Evolutionary conservation across 1,140 invertebrate species (phyloP), one percentile per base, ranked within the genome.

Genomic region (Formica selysi): DNA sequence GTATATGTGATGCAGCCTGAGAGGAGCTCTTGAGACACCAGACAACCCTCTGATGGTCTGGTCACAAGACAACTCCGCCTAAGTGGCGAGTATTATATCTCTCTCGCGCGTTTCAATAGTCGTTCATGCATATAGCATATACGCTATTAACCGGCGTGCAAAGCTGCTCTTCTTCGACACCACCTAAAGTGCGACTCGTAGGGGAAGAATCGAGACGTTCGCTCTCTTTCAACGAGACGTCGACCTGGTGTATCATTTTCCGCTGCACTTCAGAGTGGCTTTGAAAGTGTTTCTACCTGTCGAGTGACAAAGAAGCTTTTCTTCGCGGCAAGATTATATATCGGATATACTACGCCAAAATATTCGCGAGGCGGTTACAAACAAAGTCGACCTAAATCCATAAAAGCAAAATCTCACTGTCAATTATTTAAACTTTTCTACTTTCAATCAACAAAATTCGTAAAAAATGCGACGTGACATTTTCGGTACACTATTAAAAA

Each of bases 11-110:
- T 90, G 85, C 78, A 90, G 67, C 68, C 79, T 74, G 70, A 90
- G 90, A 93, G 90, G 88, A 68, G 87, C 91, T 90, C 93, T 93
- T 87, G 92, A 93, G 90, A 93, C 91, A 91, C 85, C 91, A 93
- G 91, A 93, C 92, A 92, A 91, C 90, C 91, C 85, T 90, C 64
- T 79, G 88, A 76, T 86, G 89, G 90, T 93, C 91, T 93, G 89
- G 90, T 91, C 91, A 92, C 89, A 92, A 91, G 87, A 83, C 90
- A 90, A 91, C 86, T 89, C 86, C 80, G 85, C 85, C 86, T 92
- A 92, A 93, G 92, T 91, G 86, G 80, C 81, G 89, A 90, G 92
- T 91, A 92, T 93, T 92, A 93, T 92, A 87, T 92, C 92, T 92
- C 92, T 92, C 36, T 59, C 76, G 84, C 81, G 89, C 76, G 90